A percentile compares a stretch with the other conserved stretches of the same genome.
Conservation (phyloP, 2,888 invertebrate species). For the Eugnorisma glareosa region DNA sequence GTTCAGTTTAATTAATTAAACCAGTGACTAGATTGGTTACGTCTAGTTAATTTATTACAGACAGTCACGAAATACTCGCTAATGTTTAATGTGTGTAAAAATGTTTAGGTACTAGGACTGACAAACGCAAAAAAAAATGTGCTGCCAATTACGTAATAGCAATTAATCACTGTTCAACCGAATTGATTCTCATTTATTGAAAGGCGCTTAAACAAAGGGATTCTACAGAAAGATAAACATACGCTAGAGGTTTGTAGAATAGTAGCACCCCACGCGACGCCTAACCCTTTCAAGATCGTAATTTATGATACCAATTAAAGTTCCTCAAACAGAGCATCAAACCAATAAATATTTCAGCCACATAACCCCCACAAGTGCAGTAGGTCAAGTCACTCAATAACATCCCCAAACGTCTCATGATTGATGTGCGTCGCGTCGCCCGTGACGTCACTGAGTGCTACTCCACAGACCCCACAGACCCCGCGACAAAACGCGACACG, state of each 20-base stretch:
- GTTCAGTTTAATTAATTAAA: conserved; percentile 44
- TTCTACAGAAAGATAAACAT: neutral
- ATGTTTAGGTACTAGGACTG: too few species aligned
- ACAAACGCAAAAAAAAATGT: neutral
- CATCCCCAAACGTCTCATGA: conserved; percentile 33
- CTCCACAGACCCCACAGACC: conserved; percentile 30
- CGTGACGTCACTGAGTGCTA: conserved; percentile 56
- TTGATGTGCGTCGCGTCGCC: conserved; percentile 45
- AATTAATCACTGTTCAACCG: conserved; percentile 2
- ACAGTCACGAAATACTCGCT: neutral
- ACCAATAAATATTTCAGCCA: conserved; percentile 13
- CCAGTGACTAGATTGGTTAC: neutral
- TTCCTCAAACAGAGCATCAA: conserved; percentile 13
- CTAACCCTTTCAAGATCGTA: neutral
- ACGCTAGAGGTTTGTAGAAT: neutral
- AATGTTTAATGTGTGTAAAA: too few species aligned
- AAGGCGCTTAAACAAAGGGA: neutral
- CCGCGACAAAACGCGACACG: conserved; percentile 61
- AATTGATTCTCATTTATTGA: neutral
- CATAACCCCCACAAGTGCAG: conserved; percentile 39
- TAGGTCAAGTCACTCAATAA: conserved; percentile 55
- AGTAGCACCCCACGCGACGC: neutral
- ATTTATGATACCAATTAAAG: conserved; percentile 10
- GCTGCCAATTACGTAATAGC: neutral
- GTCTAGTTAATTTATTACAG: neutral